These are phyloP conservation scores for Gobiocypris rarus DNA, from an alignment of 2,113 vertebrate species.

Conservation along the genomic window DNA sequence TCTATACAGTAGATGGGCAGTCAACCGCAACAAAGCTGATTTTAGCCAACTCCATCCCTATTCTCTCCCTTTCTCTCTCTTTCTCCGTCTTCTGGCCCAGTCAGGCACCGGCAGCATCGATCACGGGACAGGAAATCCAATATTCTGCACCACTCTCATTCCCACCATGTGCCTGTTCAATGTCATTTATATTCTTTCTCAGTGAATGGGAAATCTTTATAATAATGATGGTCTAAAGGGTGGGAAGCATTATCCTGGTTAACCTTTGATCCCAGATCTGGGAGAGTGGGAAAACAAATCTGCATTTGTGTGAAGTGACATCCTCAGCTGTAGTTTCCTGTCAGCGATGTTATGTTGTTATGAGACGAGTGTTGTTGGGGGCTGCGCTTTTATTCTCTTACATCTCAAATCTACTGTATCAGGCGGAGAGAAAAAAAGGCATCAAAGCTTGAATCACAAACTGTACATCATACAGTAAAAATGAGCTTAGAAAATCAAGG, in stretches of 20 bases:
- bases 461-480: no score
- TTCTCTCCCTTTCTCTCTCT: constrained; percentile 3
- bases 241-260: constrained; percentile 7
- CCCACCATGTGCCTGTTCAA: background rate
- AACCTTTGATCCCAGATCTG: constrained; percentile 18
- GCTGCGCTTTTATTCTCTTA: background rate
- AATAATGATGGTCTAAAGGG: constrained; percentile 8
- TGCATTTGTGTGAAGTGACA: constrained; percentile 12
- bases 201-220: constrained; percentile 21
- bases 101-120: constrained; percentile 5
- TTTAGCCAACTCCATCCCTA: constrained; percentile 15
- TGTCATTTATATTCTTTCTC: constrained; percentile 50
- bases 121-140: constrained; percentile 45
- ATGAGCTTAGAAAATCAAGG: background rate
- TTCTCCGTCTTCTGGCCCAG: background rate
- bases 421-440: background rate
- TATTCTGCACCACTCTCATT: constrained; percentile 36
- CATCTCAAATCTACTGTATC: constrained; percentile 17
- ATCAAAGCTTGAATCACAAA: constrained; percentile 1
- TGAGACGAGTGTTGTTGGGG: background rate
- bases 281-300: background rate
- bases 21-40: constrained; percentile 25
- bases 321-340: background rate
- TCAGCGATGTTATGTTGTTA: background rate
- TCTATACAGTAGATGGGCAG: constrained; percentile 5